These are phyloP conservation scores for Glossosoma conforme DNA, from an alignment of 1,140 invertebrate species.

Conservation along the genomic window DNA sequence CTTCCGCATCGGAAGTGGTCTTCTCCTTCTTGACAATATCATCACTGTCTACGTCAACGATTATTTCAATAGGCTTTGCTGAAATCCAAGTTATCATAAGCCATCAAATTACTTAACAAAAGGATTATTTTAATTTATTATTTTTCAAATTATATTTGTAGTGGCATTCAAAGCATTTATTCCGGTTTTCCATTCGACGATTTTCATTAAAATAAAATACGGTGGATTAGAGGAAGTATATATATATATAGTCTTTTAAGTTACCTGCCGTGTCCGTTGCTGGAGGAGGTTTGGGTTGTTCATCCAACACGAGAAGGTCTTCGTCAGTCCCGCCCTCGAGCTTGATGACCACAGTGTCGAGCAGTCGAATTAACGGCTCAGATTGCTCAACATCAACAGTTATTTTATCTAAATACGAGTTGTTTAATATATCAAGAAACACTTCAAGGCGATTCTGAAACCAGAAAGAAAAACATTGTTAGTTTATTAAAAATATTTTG, in stretches of 20 bases:
- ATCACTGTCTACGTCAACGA: conserved; percentile 20
- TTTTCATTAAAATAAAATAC: too few relatives aligned
- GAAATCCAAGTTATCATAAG: conserved; percentile 8
- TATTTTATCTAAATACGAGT: conserved; percentile 68
- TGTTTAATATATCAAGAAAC: conserved; percentile 80
- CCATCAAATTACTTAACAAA: not conserved
- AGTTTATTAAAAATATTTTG: conserved; percentile 17
- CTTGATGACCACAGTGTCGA: conserved; percentile 96
- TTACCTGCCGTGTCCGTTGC: conserved; percentile 34
- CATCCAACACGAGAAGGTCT: conserved; percentile 81
- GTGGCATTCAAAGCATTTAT: too few relatives aligned
- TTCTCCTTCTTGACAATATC: conserved; percentile 29
- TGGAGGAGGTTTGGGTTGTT: conserved; percentile 45
- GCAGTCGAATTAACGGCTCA: conserved; percentile 78
- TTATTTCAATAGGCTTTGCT: conserved; percentile 25
- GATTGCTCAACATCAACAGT: conserved; percentile 84
- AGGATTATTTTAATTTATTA: conserved; percentile 6
- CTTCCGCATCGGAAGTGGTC: conserved; percentile 22
- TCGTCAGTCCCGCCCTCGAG: conserved; percentile 95
- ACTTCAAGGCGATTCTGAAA: conserved; percentile 81
- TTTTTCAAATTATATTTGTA: conserved; percentile 2
- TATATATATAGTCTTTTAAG: conserved; percentile 4
- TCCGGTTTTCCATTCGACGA: too few relatives aligned
- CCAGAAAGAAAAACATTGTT: conserved; percentile 26
- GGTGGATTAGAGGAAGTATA: too few relatives aligned